Evolutionary conservation across 1,140 invertebrate genomes (phyloP).

Genomic region (Diprion similis): DNA sequence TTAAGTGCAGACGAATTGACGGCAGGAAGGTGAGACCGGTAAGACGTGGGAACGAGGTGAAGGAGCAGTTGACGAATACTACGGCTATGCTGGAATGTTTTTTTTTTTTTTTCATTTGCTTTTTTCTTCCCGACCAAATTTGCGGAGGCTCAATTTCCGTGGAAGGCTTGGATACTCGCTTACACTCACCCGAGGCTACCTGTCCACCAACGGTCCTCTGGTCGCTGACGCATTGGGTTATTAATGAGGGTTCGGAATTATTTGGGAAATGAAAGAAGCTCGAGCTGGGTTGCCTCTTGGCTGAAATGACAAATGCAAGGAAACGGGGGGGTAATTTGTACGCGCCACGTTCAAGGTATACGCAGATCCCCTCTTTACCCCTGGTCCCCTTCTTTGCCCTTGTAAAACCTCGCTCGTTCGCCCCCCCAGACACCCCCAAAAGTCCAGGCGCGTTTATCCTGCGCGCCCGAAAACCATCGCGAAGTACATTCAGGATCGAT

Average conservation of each 20-base stretch:
- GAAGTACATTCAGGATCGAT: too few relatives aligned
- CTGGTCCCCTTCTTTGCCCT: slow-evolving; percentile 21
- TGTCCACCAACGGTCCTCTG: slow-evolving; percentile 19
- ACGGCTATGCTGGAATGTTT: background rate
- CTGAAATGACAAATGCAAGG: slow-evolving; percentile 56
- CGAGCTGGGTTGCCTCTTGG: slow-evolving; percentile 40
- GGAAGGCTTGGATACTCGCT: background rate
- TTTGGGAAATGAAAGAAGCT: slow-evolving; percentile 56
- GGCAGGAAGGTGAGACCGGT: background rate
- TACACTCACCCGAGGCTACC: slow-evolving; percentile 22
- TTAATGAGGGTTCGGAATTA: slow-evolving; percentile 55
- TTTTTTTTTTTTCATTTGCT: background rate
- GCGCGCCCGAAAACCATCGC: too few relatives aligned
- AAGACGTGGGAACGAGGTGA: background rate
- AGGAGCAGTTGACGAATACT: background rate
- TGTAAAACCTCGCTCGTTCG: too few relatives aligned
- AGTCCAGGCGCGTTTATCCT: too few relatives aligned
- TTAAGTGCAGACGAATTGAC: background rate
- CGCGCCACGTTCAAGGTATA: slow-evolving; percentile 46
- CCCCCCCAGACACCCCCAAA: background rate
- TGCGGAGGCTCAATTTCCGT: background rate
- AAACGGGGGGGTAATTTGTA: slow-evolving; percentile 55
- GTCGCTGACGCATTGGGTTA: slow-evolving; percentile 48
- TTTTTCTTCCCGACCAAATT: background rate
- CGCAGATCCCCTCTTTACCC: slow-evolving; percentile 34